phyloP scores from a whole-genome alignment of 53 echinoderm and acorn worm genomes.

The Apostichopus leukothele region DNA sequence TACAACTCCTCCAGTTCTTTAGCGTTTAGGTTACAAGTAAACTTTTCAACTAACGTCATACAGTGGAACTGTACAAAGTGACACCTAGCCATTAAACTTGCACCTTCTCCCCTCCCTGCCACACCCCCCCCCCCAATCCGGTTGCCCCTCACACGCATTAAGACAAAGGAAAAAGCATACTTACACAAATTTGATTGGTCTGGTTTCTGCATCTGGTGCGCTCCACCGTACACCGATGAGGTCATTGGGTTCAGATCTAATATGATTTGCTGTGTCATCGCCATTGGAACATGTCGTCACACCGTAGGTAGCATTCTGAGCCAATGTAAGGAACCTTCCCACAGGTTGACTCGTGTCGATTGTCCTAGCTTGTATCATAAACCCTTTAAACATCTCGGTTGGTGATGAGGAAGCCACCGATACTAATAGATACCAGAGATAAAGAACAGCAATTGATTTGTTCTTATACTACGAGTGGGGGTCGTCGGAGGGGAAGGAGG shows the following conservation, averaged over 20 bases:
- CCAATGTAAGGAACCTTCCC: not conserved
- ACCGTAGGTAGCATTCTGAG: not conserved
- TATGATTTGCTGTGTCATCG: slow-evolving; percentile 21
- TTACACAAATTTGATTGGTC: slow-evolving; percentile 21
- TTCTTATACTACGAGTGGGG: no score
- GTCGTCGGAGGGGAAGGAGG: no score
- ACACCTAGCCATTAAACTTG: no score
- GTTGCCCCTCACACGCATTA: no score
- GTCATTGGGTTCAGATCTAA: not conserved
- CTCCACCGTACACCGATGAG: not conserved
- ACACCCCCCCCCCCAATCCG: no score
- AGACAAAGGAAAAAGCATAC: not conserved
- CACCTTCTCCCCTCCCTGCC: no score
- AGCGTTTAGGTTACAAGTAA: not conserved
- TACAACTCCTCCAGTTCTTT: no score
- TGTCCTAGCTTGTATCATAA: slow-evolving; percentile 15
- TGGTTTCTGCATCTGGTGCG: not conserved
- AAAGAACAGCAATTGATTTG: no score
- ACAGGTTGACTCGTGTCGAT: not conserved
- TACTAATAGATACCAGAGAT: not conserved
- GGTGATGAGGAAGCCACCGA: not conserved
- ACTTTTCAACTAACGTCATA: no score
- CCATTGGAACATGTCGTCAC: not conserved
- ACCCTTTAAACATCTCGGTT: slow-evolving; percentile 13
- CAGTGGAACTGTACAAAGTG: no score